phyloP scores from a whole-genome alignment of 2,888 invertebrate genomes.

The Stegophylla sp. region DNA sequence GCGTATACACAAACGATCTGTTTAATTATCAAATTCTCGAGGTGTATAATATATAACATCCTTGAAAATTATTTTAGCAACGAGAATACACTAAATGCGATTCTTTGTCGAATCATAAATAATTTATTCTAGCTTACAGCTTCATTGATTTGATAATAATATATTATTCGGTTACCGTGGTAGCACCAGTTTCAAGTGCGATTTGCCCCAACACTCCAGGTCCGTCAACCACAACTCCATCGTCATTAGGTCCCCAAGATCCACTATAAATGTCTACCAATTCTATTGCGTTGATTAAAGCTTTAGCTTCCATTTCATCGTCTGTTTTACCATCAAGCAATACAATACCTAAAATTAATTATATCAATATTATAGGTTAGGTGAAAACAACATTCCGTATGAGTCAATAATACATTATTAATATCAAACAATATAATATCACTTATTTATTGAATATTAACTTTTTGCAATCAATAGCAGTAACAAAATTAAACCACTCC shows the following conservation, averaged over 20 bases:
- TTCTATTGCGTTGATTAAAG: slow-evolving; percentile 77
- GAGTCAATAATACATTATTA: too few relatives aligned
- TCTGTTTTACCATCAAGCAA: slow-evolving; percentile 87
- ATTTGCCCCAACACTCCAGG: slow-evolving; percentile 80
- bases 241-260: slow-evolving; percentile 93
- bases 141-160: neutral
- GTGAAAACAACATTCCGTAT: too few relatives aligned
- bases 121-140: neutral
- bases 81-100: too few relatives aligned
- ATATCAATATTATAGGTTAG: too few relatives aligned
- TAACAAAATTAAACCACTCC: too few relatives aligned
- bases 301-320: slow-evolving; percentile 85
- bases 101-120: neutral
- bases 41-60: neutral
- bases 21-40: neutral
- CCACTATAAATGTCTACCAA: slow-evolving; percentile 90
- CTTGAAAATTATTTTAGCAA: neutral
- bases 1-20: neutral
- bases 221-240: slow-evolving; percentile 86
- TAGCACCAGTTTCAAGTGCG: slow-evolving; percentile 79
- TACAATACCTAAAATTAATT: slow-evolving; percentile 71
- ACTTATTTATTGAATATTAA: too few relatives aligned
- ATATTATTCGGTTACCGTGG: slow-evolving; percentile 68
- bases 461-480: too few relatives aligned
- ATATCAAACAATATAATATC: too few relatives aligned